Evolutionary conservation across 2,888 invertebrate genomes (phyloP), one percentile per base, ranked within the genome.

Genomic region (Harpalus rufipes): DNA sequence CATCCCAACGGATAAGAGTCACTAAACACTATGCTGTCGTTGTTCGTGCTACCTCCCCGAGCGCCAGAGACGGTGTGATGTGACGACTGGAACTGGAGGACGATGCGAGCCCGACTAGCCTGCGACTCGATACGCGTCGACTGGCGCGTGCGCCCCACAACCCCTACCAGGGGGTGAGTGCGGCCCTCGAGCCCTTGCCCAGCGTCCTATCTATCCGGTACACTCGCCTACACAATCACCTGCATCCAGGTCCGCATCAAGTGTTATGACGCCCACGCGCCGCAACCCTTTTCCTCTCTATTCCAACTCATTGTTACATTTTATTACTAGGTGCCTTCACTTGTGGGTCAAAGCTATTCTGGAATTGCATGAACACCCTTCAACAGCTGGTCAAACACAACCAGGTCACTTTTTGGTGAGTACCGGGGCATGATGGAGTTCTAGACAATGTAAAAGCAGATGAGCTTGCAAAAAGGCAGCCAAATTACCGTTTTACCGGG

Each of bases 1-100:
- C 61, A 16, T 51, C 74, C 32, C 32, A 32, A 32, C 32, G 32
- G 32, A 5, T 32, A 32, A 32, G 32, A 32, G 32, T 32, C 32
- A 32, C 32, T 32, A 32, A 21, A 32, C 32, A 32, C 32, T 32
- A 32, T 32, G 32, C 32, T 32, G 5, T 32, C 32, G 61, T n/a
- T 12, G 5, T 0, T 0, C 18, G 72, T 74, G 16, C 18, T 14
- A 16, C 14, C 44, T 16, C 10, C 12, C 7, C 72, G 72, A 74
- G 72, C 16, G 87, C 86, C 89, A 89, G 89, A 90, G 88, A 89
- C 90, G 91, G 92, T 92, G 92, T 89, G 88, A 10, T 68, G 68
- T 39, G 14, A 21, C 63, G 63, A 18, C 63, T 25, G 12, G 90
- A 68, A 85, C 32, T 32, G 32, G 32, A 32, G 32, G 32, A 32